Base-by-base conservation (phyloP, 2,797 vertebrate genomes). In the Ptychadena robeensis region DNA sequence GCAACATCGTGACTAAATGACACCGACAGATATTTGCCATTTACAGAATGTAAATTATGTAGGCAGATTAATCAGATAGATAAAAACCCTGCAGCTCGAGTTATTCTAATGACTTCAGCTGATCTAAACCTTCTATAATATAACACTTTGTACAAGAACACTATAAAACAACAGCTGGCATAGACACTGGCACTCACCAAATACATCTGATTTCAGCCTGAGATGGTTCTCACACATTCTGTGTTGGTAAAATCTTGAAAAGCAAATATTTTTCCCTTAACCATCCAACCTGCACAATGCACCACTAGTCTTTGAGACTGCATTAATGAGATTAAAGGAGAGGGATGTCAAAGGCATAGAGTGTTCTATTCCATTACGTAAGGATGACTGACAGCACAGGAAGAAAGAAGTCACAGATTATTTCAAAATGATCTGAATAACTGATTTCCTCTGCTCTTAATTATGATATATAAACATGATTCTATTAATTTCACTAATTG, bases 301-400 rank as follows among this genome's bases (percentile, higher is more conserved):
- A 90, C 87, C 90, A 89, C 72, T 81, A 90, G 87, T 88, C 91
- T 88, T 91, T 89, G 88, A 89, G 91, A 87, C 86, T 89, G 87
- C 87, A 89, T 91, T 94, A 94, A 94, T 92, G 89, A 92, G 93
- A 94, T 94, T 95, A 95, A 90, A 89, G 85, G 87, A 87, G 89
- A 90, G 91, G 90, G 88, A 90, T 87, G 93, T 91, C 91, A 92
- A 89, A 92, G 89, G 82, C 87, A 91, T 89, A 92, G 90, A 87
- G 89, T 86, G 88, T 89, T 92, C 91, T 86, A 91, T 93, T 93
- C 90, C 88, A 88, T 91, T 90, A 92, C 87, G 88, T 79, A 88
- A 90, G 86, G 86, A 88, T 86, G 89, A 87, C 88, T 88, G 88
- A 86, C 72, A 80, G 78, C 80, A 86, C 78, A 57, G 87, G 79